Percentiles rank a stretch among this genome's conserved stretches.
Conservation (phyloP, 2,888 invertebrate species). For the Acrobasis consociella region DNA sequence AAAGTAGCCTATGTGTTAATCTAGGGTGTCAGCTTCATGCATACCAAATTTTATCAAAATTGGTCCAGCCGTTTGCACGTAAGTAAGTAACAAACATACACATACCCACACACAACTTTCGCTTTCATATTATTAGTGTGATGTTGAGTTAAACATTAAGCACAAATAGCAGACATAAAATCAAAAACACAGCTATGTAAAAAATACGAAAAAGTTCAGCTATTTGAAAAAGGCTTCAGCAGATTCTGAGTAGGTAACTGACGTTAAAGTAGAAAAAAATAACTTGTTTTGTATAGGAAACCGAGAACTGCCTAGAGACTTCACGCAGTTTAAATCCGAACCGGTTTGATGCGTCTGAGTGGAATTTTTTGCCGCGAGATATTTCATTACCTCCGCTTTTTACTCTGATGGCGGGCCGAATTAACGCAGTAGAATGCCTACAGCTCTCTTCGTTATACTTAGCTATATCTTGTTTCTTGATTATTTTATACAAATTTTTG, state of each 20-base stretch:
- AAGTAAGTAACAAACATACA: no score
- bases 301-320: constrained; percentile 4
- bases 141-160: no score
- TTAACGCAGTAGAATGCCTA: background rate
- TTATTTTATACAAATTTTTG: no score
- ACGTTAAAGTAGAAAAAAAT: background rate
- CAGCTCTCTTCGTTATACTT: background rate
- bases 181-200: no score
- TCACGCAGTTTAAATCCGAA: constrained; percentile 51
- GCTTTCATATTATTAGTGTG: no score
- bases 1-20: no score
- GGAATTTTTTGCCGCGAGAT: constrained; percentile 54
- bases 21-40: no score
- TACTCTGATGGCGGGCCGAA: background rate
- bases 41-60: no score
- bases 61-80: no score
- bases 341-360: constrained; percentile 66
- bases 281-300: background rate
- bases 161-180: no score
- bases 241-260: background rate
- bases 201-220: background rate
- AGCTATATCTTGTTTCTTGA: no score
- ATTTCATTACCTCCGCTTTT: background rate
- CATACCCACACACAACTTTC: no score
- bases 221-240: background rate